Evolutionary conservation across 2,888 invertebrate species (phyloP).

Genomic region (Drosophila testacea): DNA sequence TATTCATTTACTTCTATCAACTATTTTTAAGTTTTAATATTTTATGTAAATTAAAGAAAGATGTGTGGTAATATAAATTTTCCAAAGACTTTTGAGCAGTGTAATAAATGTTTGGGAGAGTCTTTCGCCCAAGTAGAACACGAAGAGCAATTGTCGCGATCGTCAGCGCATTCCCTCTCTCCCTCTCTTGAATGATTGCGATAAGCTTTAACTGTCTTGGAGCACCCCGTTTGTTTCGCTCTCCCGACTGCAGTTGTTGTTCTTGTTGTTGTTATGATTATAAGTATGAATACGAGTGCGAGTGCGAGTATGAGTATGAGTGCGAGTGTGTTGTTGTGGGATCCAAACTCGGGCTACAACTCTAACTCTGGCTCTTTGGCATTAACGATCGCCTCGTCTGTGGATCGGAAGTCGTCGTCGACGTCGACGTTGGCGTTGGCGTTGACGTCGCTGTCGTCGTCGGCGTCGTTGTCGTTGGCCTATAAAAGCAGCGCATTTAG

Average conservation of each 20-base stretch:
- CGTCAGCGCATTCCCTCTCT: conserved; percentile 23
- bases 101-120: conserved; percentile 10
- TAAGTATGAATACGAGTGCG: conserved; percentile 12
- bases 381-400: conserved; percentile 63
- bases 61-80: too few relatives aligned
- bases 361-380: conserved; percentile 59
- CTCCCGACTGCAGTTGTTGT: conserved; percentile 32
- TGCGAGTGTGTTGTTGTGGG: neutral
- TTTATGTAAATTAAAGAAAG: neutral
- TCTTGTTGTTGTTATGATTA: conserved; percentile 11
- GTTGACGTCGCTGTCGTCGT: conserved; percentile 32
- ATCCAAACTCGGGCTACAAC: conserved; percentile 11
- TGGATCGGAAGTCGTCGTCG: conserved; percentile 38
- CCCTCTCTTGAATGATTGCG: conserved; percentile 21
- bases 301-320: neutral
- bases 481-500: conserved; percentile 83
- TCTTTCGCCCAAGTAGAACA: conserved; percentile 11
- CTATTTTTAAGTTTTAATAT: neutral
- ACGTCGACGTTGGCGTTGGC: conserved; percentile 15
- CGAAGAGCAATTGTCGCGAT: conserved; percentile 22
- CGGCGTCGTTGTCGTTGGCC: conserved; percentile 43
- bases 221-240: conserved; percentile 23
- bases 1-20: too few relatives aligned
- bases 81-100: conserved; percentile 1
- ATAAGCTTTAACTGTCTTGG: conserved; percentile 46